These are phyloP conservation scores for Caiman crocodilus DNA, from an alignment of 2,797 vertebrate species.

Conservation along the genomic window DNA sequence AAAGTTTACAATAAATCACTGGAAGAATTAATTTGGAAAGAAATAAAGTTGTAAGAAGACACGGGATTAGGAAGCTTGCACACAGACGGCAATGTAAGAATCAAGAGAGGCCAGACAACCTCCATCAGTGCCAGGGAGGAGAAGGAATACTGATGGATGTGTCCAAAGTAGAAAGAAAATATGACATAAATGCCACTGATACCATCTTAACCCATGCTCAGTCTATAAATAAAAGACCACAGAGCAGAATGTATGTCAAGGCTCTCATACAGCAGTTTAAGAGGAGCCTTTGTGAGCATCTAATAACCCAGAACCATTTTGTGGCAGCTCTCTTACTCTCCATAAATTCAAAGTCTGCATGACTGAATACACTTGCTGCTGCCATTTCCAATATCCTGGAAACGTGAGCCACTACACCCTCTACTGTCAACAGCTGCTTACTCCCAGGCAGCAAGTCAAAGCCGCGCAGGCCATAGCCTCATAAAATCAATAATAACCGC, in stretches of 20 bases:
- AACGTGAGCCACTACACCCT: accelerated
- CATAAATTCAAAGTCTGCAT: accelerated
- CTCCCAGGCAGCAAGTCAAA: background rate
- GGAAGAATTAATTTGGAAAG: slow-evolving; percentile 10
- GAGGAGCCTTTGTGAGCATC: background rate
- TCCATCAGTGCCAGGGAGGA: slow-evolving; percentile 24
- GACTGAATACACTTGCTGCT: accelerated
- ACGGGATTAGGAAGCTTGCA: background rate
- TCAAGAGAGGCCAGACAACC: slow-evolving; percentile 14
- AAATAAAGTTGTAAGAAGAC: background rate
- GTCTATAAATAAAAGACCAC: background rate
- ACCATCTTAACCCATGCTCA: background rate
- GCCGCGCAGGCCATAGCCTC: background rate
- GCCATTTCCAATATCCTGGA: background rate
- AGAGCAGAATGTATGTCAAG: background rate
- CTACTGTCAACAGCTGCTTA: background rate
- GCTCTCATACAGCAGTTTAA: background rate
- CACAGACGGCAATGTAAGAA: background rate
- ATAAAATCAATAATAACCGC: slow-evolving; percentile 42
- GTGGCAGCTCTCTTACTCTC: background rate
- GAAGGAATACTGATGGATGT: background rate
- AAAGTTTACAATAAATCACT: background rate
- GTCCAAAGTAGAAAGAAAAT: slow-evolving; percentile 1
- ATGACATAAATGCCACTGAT: background rate
- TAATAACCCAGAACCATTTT: background rate